Evolutionary conservation across 2,888 invertebrate genomes (phyloP).

Genomic region (Stenurella melanura): DNA sequence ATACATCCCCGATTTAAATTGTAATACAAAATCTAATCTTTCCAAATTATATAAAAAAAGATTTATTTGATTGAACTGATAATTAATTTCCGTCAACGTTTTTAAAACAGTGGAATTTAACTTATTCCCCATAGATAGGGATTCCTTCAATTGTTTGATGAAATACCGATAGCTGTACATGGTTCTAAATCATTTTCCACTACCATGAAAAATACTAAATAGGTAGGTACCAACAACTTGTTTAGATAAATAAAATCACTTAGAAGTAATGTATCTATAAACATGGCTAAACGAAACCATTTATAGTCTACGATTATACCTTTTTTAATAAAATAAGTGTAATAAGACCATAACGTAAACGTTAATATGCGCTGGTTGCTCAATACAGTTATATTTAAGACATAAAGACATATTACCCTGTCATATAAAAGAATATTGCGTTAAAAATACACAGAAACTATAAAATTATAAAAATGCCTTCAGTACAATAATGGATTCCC

Average conservation of each 20-base stretch:
- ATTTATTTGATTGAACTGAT: not conserved
- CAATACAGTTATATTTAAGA: conserved; percentile 40
- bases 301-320: conserved; percentile 37
- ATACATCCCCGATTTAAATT: too few relatives aligned
- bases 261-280: conserved; percentile 28
- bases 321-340: conserved; percentile 30
- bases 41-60: too few relatives aligned
- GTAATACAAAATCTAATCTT: too few relatives aligned
- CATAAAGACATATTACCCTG: conserved; percentile 39
- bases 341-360: conserved; percentile 24
- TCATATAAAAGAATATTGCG: conserved; percentile 51
- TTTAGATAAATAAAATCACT: conserved; percentile 31
- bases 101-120: not conserved
- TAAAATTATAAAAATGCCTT: conserved; percentile 57
- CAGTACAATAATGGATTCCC: conserved; percentile 49
- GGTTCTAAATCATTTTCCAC: conserved; percentile 7
- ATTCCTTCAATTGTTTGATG: not conserved
- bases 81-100: not conserved
- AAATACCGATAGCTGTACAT: not conserved
- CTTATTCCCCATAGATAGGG: not conserved
- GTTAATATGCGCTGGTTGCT: conserved; percentile 36
- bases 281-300: conserved; percentile 15
- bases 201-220: conserved; percentile 23
- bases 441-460: conserved; percentile 56
- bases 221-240: conserved; percentile 28